A percentile compares a stretch with the other conserved stretches of the same genome.
Evolutionary conservation across 2,113 vertebrate species (phyloP).

Genomic region (Amphilophus citrinellus): DNA sequence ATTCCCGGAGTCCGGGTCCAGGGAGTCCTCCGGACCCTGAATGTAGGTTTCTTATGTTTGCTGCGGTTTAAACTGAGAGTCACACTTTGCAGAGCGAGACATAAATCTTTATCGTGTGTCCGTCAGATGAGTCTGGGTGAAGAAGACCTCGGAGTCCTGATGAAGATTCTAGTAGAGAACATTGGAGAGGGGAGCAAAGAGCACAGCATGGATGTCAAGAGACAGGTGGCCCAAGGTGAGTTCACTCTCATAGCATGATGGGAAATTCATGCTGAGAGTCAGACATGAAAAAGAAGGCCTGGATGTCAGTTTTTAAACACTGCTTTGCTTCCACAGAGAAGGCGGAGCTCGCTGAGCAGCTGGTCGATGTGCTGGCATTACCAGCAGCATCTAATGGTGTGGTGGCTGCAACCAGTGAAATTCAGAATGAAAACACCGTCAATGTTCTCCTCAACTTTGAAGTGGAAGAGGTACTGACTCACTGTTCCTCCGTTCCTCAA

Average conservation of each 20-base stretch:
- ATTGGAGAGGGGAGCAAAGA: conserved; percentile 85
- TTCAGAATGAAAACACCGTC: conserved; percentile 76
- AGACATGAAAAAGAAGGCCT: background rate
- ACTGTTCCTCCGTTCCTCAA: background rate
- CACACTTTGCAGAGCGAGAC: background rate
- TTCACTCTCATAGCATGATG: background rate
- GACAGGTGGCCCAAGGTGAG: conserved; percentile 63
- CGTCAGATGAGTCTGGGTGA: conserved; percentile 88
- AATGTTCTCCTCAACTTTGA: conserved; percentile 91
- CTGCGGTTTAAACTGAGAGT: background rate
- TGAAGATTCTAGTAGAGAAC: conserved; percentile 92
- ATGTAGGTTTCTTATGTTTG: conserved; percentile 79
- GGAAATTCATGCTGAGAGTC: too few relatives aligned
- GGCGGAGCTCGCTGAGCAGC: conserved; percentile 46
- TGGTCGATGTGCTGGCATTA: conserved; percentile 34
- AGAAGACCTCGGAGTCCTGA: conserved; percentile 90
- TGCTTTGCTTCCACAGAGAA: conserved; percentile 55
- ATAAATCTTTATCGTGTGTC: background rate
- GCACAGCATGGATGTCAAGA: conserved; percentile 56
- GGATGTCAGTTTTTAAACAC: background rate
- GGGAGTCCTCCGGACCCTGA: conserved; percentile 87
- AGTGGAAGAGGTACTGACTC: conserved; percentile 87
- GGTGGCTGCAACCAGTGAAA: background rate
- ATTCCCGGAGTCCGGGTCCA: conserved; percentile 88
- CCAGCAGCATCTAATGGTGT: conserved; percentile 9